phyloP scores from a whole-genome alignment of 2,113 vertebrate genomes.

The Rattus rattus region DNA sequence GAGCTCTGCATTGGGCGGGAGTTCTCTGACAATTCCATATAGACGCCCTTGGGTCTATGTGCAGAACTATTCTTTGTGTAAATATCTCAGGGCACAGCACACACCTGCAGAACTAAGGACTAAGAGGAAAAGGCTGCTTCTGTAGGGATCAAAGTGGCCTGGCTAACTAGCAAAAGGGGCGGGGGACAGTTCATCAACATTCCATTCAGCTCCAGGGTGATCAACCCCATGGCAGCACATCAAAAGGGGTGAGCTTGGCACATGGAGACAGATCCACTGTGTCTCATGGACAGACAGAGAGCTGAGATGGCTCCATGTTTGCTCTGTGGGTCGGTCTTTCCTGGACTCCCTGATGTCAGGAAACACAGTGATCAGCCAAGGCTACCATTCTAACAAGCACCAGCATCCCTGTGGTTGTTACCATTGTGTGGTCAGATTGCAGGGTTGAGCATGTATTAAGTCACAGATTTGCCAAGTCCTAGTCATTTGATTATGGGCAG shows the following conservation, averaged over 20 bases:
- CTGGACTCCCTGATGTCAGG: not conserved
- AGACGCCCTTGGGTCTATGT: too few species aligned
- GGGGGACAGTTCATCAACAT: not conserved
- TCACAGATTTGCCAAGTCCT: rapidly evolving
- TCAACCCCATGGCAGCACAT: not conserved
- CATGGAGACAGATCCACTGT: not conserved
- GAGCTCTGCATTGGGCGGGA: too few species aligned
- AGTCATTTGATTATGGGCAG: not conserved
- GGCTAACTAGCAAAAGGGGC: not conserved
- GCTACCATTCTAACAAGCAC: rapidly evolving
- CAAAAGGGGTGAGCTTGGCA: not conserved
- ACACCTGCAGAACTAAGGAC: rapidly evolving
- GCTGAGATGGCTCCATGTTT: too few species aligned
- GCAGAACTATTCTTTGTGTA: rapidly evolving
- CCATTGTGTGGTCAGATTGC: rapidly evolving
- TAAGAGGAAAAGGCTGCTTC: too few species aligned
- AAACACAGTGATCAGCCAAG: rapidly evolving
- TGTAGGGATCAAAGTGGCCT: not conserved
- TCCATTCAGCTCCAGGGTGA: not conserved
- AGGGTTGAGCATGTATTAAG: too few species aligned
- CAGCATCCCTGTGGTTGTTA: rapidly evolving
- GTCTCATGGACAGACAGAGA: not conserved
- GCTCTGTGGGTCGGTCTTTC: not conserved
- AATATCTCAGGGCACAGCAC: too few species aligned
- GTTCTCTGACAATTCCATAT: rapidly evolving